Evolutionary conservation across 2,888 invertebrate species (phyloP).

Genomic region (Agriopis leucophaearia): DNA sequence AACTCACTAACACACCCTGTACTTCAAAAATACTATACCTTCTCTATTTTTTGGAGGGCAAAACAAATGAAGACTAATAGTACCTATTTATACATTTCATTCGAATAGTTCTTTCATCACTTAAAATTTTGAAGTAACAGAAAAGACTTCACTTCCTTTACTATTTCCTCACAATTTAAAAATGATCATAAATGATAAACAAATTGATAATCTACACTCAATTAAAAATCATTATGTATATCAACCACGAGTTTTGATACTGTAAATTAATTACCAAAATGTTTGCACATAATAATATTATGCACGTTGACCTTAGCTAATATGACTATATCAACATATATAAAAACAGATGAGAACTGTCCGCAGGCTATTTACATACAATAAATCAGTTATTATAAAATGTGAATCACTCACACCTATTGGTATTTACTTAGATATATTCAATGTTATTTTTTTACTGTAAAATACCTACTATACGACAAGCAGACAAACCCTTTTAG

Average conservation of each 20-base stretch:
- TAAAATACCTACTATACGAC: too few species aligned
- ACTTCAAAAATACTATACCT: too few species aligned
- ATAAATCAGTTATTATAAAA: too few species aligned
- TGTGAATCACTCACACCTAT: too few species aligned
- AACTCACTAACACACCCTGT: too few species aligned
- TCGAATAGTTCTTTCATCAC: too few species aligned
- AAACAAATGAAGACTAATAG: too few species aligned
- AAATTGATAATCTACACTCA: background rate
- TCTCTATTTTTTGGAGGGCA: too few species aligned
- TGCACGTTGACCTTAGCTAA: conserved; percentile 13
- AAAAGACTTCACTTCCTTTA: background rate
- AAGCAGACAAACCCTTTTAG: too few species aligned
- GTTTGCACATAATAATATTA: conserved; percentile 20
- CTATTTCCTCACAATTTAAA: background rate
- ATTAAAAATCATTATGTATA: background rate
- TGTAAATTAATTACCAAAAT: conserved; percentile 14
- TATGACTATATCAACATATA: conserved; percentile 6
- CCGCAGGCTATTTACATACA: background rate
- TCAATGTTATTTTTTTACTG: too few species aligned
- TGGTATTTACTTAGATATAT: too few species aligned
- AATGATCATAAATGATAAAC: background rate
- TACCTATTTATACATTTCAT: too few species aligned
- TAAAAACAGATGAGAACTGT: background rate
- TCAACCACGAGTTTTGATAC: conserved; percentile 7
- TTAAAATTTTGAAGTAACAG: background rate